phyloP scores from a whole-genome alignment of 2,888 invertebrate genomes.

The Dysmachus trigonus region DNA sequence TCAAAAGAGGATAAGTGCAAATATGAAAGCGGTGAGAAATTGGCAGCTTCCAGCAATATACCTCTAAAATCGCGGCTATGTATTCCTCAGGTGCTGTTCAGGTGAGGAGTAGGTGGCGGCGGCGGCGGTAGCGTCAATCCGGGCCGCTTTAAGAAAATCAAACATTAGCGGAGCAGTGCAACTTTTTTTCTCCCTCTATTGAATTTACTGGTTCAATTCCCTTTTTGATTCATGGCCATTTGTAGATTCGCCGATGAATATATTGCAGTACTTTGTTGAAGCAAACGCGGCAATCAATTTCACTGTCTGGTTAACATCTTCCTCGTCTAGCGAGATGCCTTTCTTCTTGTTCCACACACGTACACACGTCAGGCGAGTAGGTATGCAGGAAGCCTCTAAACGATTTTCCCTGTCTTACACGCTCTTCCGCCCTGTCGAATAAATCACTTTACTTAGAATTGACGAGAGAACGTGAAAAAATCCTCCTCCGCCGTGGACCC shows the following conservation, averaged over 20 bases:
- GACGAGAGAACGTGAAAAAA: slow-evolving; percentile 37
- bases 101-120: background rate
- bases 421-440: slow-evolving; percentile 37
- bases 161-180: slow-evolving; percentile 19
- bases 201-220: slow-evolving; percentile 40
- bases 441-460: slow-evolving; percentile 43
- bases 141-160: slow-evolving; percentile 36
- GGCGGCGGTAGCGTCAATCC: background rate
- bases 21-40: background rate
- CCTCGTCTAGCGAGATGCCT: slow-evolving; percentile 39
- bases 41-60: background rate
- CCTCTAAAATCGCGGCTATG: background rate
- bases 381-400: slow-evolving; percentile 31
- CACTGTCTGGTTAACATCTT: slow-evolving; percentile 45
- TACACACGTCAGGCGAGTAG: background rate
- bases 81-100: background rate
- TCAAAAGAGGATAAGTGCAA: background rate
- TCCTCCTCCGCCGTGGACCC: slow-evolving; percentile 4
- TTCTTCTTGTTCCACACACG: slow-evolving; percentile 23
- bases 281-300: slow-evolving; percentile 45
- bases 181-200: slow-evolving; percentile 31
- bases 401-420: slow-evolving; percentile 44
- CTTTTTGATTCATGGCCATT: slow-evolving; percentile 40
- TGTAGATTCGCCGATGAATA: slow-evolving; percentile 34
- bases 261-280: slow-evolving; percentile 44